Conservation (phyloP, 2,888 invertebrate species). For the Netelia fuscicornis region DNA sequence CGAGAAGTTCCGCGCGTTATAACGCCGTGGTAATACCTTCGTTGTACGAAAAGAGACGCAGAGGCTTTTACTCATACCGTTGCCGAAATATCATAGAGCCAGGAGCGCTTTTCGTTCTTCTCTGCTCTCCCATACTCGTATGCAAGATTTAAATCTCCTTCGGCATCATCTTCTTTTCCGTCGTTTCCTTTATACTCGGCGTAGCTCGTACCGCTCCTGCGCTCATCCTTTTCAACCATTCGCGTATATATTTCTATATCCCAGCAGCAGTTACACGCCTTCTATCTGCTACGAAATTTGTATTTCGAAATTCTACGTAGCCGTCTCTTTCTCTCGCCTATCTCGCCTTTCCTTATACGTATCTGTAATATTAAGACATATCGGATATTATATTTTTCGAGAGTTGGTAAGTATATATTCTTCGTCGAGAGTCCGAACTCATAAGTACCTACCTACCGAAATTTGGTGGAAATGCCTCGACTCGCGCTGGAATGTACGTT, state of each 20-base stretch:
- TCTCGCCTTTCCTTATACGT: background rate
- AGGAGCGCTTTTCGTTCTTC: background rate
- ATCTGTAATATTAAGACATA: conserved; percentile 30
- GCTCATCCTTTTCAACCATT: background rate
- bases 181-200: conserved; percentile 20
- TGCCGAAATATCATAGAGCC: conserved; percentile 51
- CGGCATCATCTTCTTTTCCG: conserved; percentile 30
- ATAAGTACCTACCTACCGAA: background rate
- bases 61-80: conserved; percentile 54
- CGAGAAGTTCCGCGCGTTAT: conserved; percentile 29
- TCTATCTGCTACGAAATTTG: conserved; percentile 13
- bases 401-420: too few species aligned
- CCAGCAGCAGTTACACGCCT: conserved; percentile 39
- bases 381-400: conserved; percentile 27
- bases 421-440: background rate
- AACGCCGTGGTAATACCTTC: conserved; percentile 56
- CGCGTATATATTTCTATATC: conserved; percentile 4
- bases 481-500: background rate
- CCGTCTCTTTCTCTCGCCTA: background rate
- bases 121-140: conserved; percentile 26
- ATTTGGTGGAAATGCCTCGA: background rate
- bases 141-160: conserved; percentile 59
- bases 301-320: conserved; percentile 14
- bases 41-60: conserved; percentile 38
- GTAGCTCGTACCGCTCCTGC: background rate